Evolutionary conservation across 2,888 invertebrate species (phyloP).

Genomic region (Clostera curtula): DNA sequence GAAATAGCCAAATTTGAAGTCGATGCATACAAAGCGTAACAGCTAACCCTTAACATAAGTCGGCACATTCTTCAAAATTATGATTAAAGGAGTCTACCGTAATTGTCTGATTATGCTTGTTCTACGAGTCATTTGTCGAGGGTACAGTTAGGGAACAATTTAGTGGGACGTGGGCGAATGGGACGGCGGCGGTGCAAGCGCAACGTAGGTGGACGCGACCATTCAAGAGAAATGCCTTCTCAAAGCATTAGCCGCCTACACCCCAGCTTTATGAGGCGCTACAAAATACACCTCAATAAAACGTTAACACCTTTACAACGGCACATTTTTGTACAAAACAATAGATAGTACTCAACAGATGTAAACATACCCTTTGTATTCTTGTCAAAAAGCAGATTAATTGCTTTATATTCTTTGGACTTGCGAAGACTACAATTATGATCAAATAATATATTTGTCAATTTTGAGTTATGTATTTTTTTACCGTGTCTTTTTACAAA

Average conservation of each 20-base stretch:
- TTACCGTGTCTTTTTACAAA: too few species aligned
- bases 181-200: conserved; percentile 38
- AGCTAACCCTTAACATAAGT: too few species aligned
- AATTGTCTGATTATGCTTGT: conserved; percentile 35
- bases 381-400: conserved; percentile 17
- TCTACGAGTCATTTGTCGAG: conserved; percentile 55
- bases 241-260: conserved; percentile 41
- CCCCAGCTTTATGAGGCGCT: conserved; percentile 48
- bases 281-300: conserved; percentile 49
- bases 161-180: conserved; percentile 60
- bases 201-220: conserved; percentile 49
- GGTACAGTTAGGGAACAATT: conserved; percentile 62
- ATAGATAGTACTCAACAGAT: conserved; percentile 21
- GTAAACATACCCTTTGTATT: conserved; percentile 17
- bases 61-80: too few species aligned
- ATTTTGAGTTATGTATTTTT: too few species aligned
- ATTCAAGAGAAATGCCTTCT: conserved; percentile 55
- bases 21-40: too few species aligned
- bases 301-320: conserved; percentile 41
- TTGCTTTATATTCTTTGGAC: conserved; percentile 12
- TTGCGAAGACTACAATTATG: too few species aligned
- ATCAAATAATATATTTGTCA: too few species aligned
- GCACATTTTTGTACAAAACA: conserved; percentile 31
- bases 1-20: too few species aligned
- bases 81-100: conserved; percentile 42